Evolutionary conservation across 2,113 vertebrate species (phyloP).

Genomic region (Spea multiplicata): DNA sequence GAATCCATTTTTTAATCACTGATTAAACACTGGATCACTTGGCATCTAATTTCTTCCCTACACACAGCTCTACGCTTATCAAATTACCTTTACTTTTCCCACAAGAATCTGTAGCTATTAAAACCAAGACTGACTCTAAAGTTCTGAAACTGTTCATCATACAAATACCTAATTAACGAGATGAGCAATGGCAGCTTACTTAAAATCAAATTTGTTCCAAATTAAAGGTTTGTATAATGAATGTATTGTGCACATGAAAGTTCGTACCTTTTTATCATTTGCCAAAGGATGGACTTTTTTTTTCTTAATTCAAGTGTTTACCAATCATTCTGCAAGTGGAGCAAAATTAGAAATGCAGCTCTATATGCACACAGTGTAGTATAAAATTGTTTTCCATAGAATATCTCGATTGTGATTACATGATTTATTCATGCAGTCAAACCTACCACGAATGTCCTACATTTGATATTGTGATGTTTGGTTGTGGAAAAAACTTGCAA

Average conservation of each 20-base stretch:
- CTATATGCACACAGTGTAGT: neutral
- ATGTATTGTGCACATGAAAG: neutral
- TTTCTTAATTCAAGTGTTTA: neutral
- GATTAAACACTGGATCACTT: neutral
- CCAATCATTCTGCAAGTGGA: neutral
- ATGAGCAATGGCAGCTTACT: conserved; percentile 3
- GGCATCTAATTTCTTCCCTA: conserved; percentile 14
- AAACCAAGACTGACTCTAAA: conserved; percentile 8
- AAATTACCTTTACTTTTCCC: conserved; percentile 25
- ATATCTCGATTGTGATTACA: conserved; percentile 11
- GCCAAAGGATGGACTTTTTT: neutral
- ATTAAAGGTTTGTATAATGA: conserved; percentile 24
- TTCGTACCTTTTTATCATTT: conserved; percentile 1
- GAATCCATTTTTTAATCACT: conserved; percentile 4
- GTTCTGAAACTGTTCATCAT: conserved; percentile 9
- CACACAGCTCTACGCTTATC: conserved; percentile 2
- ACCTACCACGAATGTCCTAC: conserved; percentile 8
- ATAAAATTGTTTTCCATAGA: neutral
- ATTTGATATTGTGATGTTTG: conserved; percentile 18
- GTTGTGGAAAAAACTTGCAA: neutral
- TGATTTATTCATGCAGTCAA: conserved; percentile 25
- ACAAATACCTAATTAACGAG: conserved; percentile 10
- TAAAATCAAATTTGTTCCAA: conserved; percentile 14
- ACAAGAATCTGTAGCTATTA: conserved; percentile 15
- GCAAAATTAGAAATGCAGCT: neutral